Conservation (phyloP, 2,888 invertebrate genomes). For the Phengaris alcon region DNA sequence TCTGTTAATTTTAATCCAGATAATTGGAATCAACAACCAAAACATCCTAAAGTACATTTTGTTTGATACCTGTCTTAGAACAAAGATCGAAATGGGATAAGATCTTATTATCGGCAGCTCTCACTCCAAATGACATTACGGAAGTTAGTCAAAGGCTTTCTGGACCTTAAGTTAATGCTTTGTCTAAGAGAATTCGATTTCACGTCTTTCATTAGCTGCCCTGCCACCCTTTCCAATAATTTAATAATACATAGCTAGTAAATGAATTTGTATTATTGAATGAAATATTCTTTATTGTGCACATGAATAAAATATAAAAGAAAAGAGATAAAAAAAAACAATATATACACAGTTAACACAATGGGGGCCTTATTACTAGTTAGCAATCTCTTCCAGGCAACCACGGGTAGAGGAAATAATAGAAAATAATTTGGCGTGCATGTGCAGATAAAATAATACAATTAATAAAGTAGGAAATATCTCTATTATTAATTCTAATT, state of each 20-base stretch:
- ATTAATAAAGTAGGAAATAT: no score
- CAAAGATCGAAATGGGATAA: constrained; percentile 28
- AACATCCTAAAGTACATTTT: constrained; percentile 2
- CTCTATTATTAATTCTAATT: no score
- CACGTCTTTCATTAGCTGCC: constrained; percentile 8
- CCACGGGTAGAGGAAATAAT: no score
- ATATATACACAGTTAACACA: no score
- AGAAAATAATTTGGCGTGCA: no score
- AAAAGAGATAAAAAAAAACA: no score
- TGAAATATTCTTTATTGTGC: no score
- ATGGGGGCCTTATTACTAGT: no score
- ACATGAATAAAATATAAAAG: no score
- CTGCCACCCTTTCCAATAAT: neutral
- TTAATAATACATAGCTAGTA: neutral
- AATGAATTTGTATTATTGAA: neutral
- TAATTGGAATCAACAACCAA: constrained; percentile 9
- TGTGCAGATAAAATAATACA: no score
- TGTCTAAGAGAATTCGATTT: constrained; percentile 16
- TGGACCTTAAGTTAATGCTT: constrained; percentile 42
- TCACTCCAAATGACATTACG: constrained; percentile 31
- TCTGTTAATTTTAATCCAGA: neutral
- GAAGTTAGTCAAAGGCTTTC: constrained; percentile 32
- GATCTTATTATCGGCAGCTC: constrained; percentile 31
- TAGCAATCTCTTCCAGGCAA: no score
- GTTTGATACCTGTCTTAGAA: constrained; percentile 20